These are phyloP conservation scores for Alectoris magna DNA, from an alignment of 2,797 vertebrate genomes.

Conservation along the genomic window DNA sequence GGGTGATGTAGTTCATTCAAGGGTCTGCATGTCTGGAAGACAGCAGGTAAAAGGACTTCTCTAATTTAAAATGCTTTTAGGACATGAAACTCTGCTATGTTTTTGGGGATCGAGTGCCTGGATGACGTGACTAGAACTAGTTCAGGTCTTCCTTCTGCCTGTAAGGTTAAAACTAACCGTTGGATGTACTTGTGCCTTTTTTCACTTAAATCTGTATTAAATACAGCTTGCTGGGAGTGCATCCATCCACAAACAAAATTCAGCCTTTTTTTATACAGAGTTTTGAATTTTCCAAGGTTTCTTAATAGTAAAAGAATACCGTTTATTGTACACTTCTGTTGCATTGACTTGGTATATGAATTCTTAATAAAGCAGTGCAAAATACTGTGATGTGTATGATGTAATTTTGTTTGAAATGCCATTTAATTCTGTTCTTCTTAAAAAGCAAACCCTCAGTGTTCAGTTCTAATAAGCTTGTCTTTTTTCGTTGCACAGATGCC, in stretches of 20 bases:
- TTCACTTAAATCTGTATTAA: background rate
- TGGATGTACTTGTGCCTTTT: slow-evolving; percentile 29
- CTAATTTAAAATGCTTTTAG: background rate
- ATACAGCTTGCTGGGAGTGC: background rate
- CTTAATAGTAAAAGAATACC: background rate
- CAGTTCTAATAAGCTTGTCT: slow-evolving; percentile 65
- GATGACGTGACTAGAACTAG: background rate
- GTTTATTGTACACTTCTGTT: slow-evolving; percentile 45
- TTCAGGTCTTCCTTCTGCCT: background rate
- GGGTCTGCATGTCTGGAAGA: background rate
- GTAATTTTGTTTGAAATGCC: slow-evolving; percentile 58
- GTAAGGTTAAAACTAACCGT: background rate
- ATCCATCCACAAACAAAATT: slow-evolving; percentile 1
- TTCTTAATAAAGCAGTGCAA: slow-evolving; percentile 64
- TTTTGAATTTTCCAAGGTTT: background rate
- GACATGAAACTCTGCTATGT: background rate
- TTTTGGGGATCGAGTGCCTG: background rate
- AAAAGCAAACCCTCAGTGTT: background rate
- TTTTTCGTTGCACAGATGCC: slow-evolving; percentile 55
- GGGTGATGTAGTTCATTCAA: background rate
- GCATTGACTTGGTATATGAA: slow-evolving; percentile 38
- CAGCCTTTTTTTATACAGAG: background rate
- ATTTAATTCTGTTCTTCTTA: background rate
- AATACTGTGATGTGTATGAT: slow-evolving; percentile 31
- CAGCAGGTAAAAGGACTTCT: background rate